Base-by-base conservation (phyloP, 2,113 vertebrate genomes). In the Terrapene triunguis region DNA sequence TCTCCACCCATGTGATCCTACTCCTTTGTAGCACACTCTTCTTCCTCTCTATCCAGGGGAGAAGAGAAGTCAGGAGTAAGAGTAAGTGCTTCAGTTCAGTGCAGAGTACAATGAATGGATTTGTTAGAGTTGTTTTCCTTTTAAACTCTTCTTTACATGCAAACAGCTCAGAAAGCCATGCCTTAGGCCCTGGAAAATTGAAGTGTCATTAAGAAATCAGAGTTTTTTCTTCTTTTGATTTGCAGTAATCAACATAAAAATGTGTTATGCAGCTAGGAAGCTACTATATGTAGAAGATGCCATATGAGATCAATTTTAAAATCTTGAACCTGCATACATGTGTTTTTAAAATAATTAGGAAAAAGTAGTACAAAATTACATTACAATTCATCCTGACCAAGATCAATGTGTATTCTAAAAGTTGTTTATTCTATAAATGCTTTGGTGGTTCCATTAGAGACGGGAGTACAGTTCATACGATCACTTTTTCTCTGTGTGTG, bases 351-450 rank as follows among this genome's bases (percentile, higher is more conserved):
- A 90, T 87, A 97, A 97, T 97, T 95, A 93, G 62, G 89, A 88
- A 96, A 86, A 96, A 85, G 78, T 84, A 89, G 47, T 89, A 84
- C 86, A 89, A 89, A 94, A 89, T 84, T 72, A 76, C 81, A 82
- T 97, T 93, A 86, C 92, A 91, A 94, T 95, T 97, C 90, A 62
- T 91, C 65, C 50, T 95, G 88, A 95, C 92, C 74, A 1, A 90
- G 72, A 93, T 84, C 79, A 76, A 2, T 80, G 51, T 87, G 85
- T 90, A 21, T 88, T 92, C 85, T 88, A 69, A 93, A 95, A 88
- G 62, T 48, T 93, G 87, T 97, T 98, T 96, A 81, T 95, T 97
- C 93, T 96, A 97, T 93, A 95, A 96, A 92, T 91, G 74, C 82
- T 92, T 87, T 24, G 53, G 81, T 96, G 86, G 72, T 82, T 95